phyloP scores from a whole-genome alignment of 2,113 vertebrate species.

The Oryzias melastigma region DNA sequence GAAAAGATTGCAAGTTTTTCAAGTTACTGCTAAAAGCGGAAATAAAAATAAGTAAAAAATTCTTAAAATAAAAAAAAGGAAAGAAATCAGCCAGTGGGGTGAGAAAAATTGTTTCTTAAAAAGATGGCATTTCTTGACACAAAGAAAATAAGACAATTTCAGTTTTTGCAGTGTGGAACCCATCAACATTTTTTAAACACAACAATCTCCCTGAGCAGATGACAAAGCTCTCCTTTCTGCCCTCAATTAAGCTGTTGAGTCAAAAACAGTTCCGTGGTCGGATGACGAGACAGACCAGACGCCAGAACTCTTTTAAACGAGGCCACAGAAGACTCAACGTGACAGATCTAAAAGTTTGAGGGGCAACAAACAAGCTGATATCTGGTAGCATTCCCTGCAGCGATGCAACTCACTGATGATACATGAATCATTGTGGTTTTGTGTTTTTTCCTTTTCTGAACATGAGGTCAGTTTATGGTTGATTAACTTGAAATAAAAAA shows the following conservation, averaged over 20 bases:
- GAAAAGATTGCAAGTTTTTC: no score
- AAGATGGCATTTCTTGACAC: no score
- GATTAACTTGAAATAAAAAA: constrained; percentile 6
- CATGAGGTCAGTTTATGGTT: constrained; percentile 5
- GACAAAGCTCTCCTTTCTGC: constrained; percentile 6
- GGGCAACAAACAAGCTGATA: neutral
- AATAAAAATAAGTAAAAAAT: no score
- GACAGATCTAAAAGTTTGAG: constrained; percentile 13
- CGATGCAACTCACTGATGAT: constrained; percentile 28
- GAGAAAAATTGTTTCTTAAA: no score
- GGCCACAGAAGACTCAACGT: neutral
- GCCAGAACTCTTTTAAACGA: constrained; percentile 1
- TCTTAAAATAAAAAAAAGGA: no score
- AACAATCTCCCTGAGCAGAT: neutral
- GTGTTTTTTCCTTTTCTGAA: constrained; percentile 17
- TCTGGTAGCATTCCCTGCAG: constrained; percentile 15
- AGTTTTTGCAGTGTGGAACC: no score
- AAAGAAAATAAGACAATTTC: no score
- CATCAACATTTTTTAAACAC: neutral
- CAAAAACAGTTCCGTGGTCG: constrained; percentile 9
- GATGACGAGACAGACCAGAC: constrained; percentile 7
- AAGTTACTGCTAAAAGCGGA: no score
- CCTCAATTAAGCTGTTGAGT: constrained; percentile 1
- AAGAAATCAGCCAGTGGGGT: no score
- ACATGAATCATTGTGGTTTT: constrained; percentile 5